These are phyloP conservation scores for Drosophila baimaii DNA, from an alignment of 1,140 invertebrate species.

Conservation along the genomic window DNA sequence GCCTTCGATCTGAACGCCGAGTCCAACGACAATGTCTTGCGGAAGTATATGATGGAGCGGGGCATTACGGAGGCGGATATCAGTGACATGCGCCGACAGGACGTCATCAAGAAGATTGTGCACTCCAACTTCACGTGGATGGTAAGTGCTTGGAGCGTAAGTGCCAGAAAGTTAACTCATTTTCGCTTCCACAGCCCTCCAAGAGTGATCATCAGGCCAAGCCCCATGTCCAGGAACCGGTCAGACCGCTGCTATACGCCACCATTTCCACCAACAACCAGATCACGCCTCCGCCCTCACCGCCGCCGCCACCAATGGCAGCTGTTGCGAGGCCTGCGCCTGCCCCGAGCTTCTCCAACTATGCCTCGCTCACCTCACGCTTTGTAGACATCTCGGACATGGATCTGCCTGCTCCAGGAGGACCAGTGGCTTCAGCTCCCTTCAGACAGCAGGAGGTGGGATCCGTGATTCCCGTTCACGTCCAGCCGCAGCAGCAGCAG, in stretches of 20 bases:
- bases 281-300: slow-evolving; percentile 63
- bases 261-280: slow-evolving; percentile 71
- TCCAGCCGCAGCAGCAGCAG: slow-evolving; percentile 28
- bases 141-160: slow-evolving; percentile 36
- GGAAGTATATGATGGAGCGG: slow-evolving; percentile 79
- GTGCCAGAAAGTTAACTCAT: background rate
- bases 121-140: slow-evolving; percentile 78
- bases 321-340: background rate
- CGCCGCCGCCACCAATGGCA: slow-evolving; percentile 34
- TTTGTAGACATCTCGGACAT: slow-evolving; percentile 67
- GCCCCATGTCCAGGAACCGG: slow-evolving; percentile 13
- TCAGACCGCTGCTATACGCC: slow-evolving; percentile 59
- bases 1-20: slow-evolving; percentile 67
- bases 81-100: slow-evolving; percentile 54
- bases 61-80: slow-evolving; percentile 72
- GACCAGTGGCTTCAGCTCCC: background rate
- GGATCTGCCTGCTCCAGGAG: slow-evolving; percentile 29
- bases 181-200: slow-evolving; percentile 33
- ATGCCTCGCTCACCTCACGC: slow-evolving; percentile 57
- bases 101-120: slow-evolving; percentile 71
- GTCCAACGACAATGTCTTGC: slow-evolving; percentile 70
- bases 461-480: slow-evolving; percentile 49
- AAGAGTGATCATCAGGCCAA: slow-evolving; percentile 34
- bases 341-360: slow-evolving; percentile 44
- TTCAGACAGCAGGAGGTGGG: slow-evolving; percentile 41